These are phyloP conservation scores for Nannoperca australis DNA, from an alignment of 2,797 vertebrate species.

Conservation along the genomic window DNA sequence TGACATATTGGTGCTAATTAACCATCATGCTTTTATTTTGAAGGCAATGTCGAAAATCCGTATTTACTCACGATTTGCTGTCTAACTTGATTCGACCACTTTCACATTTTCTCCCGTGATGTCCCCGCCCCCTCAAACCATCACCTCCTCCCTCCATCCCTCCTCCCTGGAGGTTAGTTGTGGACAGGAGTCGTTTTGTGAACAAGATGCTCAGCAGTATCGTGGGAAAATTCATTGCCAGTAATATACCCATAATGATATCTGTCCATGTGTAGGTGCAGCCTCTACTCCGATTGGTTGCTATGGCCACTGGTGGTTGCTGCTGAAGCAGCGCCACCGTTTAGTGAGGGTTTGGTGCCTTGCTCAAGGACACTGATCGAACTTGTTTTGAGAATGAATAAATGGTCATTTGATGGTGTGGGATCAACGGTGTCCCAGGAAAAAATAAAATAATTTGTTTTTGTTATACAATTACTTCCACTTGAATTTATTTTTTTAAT, in stretches of 20 bases:
- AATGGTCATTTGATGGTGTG: too few relatives aligned
- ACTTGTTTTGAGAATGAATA: too few relatives aligned
- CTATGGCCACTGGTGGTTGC: background rate
- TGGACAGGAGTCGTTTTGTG: too few relatives aligned
- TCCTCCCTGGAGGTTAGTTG: background rate
- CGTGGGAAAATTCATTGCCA: background rate
- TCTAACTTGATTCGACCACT: slow-evolving; percentile 14
- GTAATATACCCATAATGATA: too few relatives aligned
- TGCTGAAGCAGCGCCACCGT: background rate
- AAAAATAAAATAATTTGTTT: too few relatives aligned
- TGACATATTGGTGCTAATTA: too few relatives aligned
- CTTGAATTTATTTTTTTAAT: too few relatives aligned
- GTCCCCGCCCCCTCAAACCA: slow-evolving; percentile 19
- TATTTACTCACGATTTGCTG: background rate
- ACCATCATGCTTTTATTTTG: slow-evolving; percentile 38
- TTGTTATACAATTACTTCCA: too few relatives aligned
- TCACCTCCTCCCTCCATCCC: background rate
- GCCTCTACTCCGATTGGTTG: too few relatives aligned
- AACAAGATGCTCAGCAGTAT: background rate
- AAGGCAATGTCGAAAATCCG: background rate
- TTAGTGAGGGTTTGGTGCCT: background rate
- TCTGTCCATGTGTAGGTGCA: background rate
- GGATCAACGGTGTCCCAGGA: too few relatives aligned
- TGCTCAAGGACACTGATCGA: background rate
- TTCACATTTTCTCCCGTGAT: slow-evolving; percentile 10